Evolutionary conservation across 2,113 vertebrate genomes (phyloP), one percentile per base, ranked within the genome.

Genomic region (Electrona antarctica): DNA sequence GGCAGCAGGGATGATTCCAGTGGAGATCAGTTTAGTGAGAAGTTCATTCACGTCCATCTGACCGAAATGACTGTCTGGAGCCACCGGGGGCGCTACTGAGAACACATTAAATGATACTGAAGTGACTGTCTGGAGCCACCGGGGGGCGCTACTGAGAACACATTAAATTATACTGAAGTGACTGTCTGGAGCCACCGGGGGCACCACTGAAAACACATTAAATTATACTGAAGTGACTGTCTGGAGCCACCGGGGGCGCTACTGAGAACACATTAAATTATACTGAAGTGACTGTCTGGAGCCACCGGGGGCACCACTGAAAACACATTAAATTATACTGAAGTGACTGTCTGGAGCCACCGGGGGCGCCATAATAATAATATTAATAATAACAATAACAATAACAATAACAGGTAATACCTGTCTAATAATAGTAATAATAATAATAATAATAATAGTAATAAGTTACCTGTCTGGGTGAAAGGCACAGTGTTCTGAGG

Each of bases 41-140:
- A 99, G 88, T 74, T 97, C 95, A 76, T 99, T 98, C 55, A 99
- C 97, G 83, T 99, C 98, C 8, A 99, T 87, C 84, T 99, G 98
- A 9, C 96, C 96, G 7, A 98, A 95, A 88, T 99, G 96, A 89
- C 97, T 98, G 89, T 98, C 97, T 55, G 95, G 87, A 13, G 87
- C 64, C 9, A 85, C 87, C 67, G 83, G 91, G 0, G 86, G 74
- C 51, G 47, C 93, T 92, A 69, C 58, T 6, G 51, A 46, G 21
- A 41, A 41, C 33, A 41, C 33, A 41, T 21, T 21, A 21, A 21
- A n/a, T n/a, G n/a, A 21, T 21, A 21, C 21, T 21, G 21, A 21
- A 21, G 21, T 21, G 21, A 21, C 2, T 21, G 21, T 21, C 21
- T 21, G 21, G 21, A 21, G 21, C 21, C 21, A 8, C 96, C 96